Evolutionary conservation across 35 echinoderm and acorn worm genomes (phyloP).

Genomic region (Hemicentrotus pulcherrimus): DNA sequence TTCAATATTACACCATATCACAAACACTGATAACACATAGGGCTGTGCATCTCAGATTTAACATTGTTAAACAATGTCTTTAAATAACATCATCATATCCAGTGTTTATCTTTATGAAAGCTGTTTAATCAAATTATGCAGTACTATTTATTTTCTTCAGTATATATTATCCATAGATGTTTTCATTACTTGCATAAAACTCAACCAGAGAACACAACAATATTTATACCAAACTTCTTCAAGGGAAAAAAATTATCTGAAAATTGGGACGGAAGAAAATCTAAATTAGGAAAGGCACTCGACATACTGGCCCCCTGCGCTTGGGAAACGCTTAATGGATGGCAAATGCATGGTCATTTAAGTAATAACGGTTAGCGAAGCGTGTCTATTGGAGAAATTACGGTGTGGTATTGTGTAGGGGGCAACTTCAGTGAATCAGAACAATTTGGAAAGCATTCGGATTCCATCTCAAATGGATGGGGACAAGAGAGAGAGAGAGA

Average conservation of each 20-base stretch:
- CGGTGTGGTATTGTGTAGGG: slow-evolving; percentile 17
- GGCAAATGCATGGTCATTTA: slow-evolving; percentile 39
- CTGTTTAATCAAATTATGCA: too few relatives aligned
- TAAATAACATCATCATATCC: too few relatives aligned
- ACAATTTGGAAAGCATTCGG: neutral
- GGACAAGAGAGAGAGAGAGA: slow-evolving; percentile 12
- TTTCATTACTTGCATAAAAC: neutral
- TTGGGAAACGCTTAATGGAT: neutral
- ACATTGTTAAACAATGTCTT: too few relatives aligned
- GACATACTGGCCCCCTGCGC: slow-evolving; percentile 10
- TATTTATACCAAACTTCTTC: neutral
- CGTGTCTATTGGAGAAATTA: slow-evolving; percentile 47
- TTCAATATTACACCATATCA: too few relatives aligned
- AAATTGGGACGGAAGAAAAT: neutral
- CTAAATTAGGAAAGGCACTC: slow-evolving; percentile 34
- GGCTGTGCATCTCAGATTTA: too few relatives aligned
- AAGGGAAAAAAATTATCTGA: neutral
- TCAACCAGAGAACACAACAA: neutral
- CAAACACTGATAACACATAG: too few relatives aligned
- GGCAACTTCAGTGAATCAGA: slow-evolving; percentile 13
- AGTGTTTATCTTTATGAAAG: too few relatives aligned
- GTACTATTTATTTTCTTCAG: too few relatives aligned
- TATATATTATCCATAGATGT: neutral
- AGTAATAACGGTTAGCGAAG: slow-evolving; percentile 39
- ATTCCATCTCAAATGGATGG: neutral